phyloP scores from a whole-genome alignment of 2,797 vertebrate species.

The Leptoclinus maculatus region DNA sequence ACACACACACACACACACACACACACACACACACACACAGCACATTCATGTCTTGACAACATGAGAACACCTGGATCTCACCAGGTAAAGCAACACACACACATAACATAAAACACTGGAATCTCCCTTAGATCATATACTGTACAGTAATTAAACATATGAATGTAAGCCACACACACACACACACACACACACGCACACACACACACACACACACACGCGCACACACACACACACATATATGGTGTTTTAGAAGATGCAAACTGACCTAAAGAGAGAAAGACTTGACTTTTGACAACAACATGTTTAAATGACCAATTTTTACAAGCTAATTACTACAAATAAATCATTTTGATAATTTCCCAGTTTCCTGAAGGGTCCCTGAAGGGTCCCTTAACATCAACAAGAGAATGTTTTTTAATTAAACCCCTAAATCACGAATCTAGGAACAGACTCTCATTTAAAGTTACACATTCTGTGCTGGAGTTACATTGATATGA shows the following conservation, averaged over 20 bases:
- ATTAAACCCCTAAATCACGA: neutral
- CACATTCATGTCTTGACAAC: constrained; percentile 30
- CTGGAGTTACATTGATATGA: neutral
- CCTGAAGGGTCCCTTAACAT: neutral
- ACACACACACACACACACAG: constrained; percentile 12
- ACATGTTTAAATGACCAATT: neutral
- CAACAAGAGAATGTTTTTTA: neutral
- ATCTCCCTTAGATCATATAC: neutral
- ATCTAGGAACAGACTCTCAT: neutral
- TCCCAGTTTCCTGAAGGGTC: neutral
- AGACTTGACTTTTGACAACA: neutral
- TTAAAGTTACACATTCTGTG: neutral
- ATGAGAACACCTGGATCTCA: constrained; percentile 60
- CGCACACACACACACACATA: neutral
- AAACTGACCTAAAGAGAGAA: neutral
- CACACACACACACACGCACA: neutral
- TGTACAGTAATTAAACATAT: neutral
- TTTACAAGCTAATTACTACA: neutral
- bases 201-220: neutral
- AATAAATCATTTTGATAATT: neutral
- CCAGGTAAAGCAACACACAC: constrained; percentile 23
- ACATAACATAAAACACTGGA: constrained; percentile 11
- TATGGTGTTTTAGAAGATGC: neutral
- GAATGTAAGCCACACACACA: neutral
- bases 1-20: neutral